Conservation (phyloP, 2,113 vertebrate genomes). For the Ceyx melanurus region DNA sequence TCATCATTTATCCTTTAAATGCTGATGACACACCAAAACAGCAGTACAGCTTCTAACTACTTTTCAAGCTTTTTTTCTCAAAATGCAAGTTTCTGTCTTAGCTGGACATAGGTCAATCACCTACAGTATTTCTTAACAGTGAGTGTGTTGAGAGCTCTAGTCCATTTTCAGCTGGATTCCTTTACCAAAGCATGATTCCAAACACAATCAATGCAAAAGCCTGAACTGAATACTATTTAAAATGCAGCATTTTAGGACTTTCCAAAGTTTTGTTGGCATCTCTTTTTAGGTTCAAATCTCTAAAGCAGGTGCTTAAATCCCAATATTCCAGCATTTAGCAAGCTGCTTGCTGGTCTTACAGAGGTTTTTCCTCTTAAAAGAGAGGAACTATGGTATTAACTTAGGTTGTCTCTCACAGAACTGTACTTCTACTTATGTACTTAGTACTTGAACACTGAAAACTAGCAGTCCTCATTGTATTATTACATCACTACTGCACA, state of each 20-base stretch:
- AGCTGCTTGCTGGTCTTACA: background rate
- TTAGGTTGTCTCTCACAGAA: background rate
- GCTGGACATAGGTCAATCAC: background rate
- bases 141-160: background rate
- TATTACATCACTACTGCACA: background rate
- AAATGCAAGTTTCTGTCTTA: background rate
- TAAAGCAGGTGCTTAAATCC: background rate
- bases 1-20: background rate
- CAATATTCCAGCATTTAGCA: background rate
- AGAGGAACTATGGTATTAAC: background rate
- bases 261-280: background rate
- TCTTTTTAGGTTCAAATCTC: background rate
- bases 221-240: background rate
- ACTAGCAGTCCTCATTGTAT: background rate
- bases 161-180: background rate
- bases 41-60: background rate
- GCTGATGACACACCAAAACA: background rate
- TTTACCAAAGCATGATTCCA: background rate
- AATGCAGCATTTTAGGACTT: background rate
- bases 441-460: background rate
- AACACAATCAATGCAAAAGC: background rate
- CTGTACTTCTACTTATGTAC: background rate
- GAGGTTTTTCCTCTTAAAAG: background rate
- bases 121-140: background rate
- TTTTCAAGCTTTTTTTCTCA: background rate